Evolutionary conservation across 92 coral and sea anemone species (phyloP), one percentile per base, ranked within the genome.

Genomic region (Zoanthus gigantus): DNA sequence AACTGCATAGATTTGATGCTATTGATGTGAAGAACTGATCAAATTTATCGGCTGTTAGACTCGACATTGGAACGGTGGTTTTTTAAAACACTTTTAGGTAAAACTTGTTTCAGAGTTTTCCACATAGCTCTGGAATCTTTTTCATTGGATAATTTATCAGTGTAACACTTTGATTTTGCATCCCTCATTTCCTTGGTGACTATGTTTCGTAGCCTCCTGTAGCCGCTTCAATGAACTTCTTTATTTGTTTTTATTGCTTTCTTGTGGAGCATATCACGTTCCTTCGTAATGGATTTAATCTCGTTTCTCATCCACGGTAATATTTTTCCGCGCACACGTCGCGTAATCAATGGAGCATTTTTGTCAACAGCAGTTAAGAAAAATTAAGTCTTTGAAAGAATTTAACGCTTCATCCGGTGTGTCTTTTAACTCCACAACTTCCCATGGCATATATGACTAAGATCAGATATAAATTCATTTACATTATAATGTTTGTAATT

Each of bases 1-100:
- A 72, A 18, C 34, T 66, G 85, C 94, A 88, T 76, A 92, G 76
- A 86, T 80, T 68, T 60, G 88, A 74, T 57, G 91, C 93, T 82
- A 91, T 91, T 31, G 89, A 80, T 82, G 85, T 87, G 77, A 90
- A 91, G 68, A 87, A 74, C 56, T 83, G 54, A 78, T 90, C 87
- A 78, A 82, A 90, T 47, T 82, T 90, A 46, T 86, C 61, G 69
- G 87, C 90, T 86, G 90, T 65, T 60, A 66, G 82, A 52, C 73
- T 68, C 28, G 73, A 68, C 31, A 68, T 34, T 68, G 73, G 73
- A 29, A 34, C 28, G 73, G 73, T 68, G 31, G 73, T 17, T 68
- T 68, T 68, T 23, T 23, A 23, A 23, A 71, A 45, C 74, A 29
- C 44, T 71, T 71, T 71, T 71, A 28, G 74, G 74, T 71, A 71